phyloP scores from a whole-genome alignment of 92 coral and sea anemone genomes.

The Siderastrea siderea region DNA sequence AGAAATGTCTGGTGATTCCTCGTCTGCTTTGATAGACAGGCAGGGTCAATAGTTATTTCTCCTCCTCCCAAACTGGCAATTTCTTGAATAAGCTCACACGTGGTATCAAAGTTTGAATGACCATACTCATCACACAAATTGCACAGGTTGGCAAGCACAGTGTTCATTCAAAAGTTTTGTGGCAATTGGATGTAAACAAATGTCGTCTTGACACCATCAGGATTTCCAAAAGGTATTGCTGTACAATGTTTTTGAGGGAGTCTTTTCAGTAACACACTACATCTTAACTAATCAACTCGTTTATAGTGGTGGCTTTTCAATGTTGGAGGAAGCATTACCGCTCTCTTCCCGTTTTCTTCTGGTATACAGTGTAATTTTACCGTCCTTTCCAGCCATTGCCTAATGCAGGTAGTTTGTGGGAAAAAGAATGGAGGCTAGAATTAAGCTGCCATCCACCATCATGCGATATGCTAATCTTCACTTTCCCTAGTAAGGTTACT shows the following conservation, averaged over 20 bases:
- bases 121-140: constrained; percentile 56
- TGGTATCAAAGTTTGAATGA: constrained; percentile 37
- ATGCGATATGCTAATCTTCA: too few relatives aligned
- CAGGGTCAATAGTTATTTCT: not conserved
- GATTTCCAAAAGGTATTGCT: constrained; percentile 59
- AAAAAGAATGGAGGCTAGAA: too few relatives aligned
- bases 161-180: constrained; percentile 33
- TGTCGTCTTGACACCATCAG: constrained; percentile 54
- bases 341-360: too few relatives aligned
- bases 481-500: too few relatives aligned
- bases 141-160: constrained; percentile 66
- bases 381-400: too few relatives aligned
- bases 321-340: too few relatives aligned
- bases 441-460: too few relatives aligned
- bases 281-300: not conserved
- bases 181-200: constrained; percentile 51
- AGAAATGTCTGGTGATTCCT: constrained; percentile 27
- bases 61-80: not conserved
- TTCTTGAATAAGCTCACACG: constrained; percentile 21
- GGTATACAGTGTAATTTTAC: too few relatives aligned
- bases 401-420: too few relatives aligned
- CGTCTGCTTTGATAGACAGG: not conserved
- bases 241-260: constrained; percentile 21
- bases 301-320: too few relatives aligned
- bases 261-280: constrained; percentile 59